These are phyloP conservation scores for Amiota minor DNA, from an alignment of 2,888 invertebrate species.

Conservation along the genomic window DNA sequence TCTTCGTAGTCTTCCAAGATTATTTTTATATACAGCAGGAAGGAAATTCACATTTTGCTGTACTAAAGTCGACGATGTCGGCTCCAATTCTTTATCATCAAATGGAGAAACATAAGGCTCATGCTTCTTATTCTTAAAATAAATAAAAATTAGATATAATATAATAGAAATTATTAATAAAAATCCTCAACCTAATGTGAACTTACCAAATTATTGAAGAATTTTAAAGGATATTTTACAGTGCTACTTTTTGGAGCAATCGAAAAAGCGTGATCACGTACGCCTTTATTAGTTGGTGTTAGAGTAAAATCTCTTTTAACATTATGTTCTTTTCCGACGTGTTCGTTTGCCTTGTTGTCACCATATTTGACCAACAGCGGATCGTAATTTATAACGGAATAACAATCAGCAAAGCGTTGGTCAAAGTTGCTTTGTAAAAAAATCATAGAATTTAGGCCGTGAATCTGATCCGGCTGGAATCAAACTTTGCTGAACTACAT, in stretches of 20 bases:
- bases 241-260: neutral
- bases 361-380: no score
- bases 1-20: neutral
- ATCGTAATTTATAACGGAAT: no score
- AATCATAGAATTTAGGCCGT: neutral
- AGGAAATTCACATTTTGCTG: neutral
- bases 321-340: neutral
- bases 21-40: neutral
- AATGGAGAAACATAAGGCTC: slow-evolving; percentile 20
- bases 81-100: neutral
- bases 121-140: neutral
- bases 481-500: no score
- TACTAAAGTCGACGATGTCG: neutral
- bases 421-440: neutral
- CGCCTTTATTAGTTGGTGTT: no score
- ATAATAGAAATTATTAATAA: neutral
- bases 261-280: no score
- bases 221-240: neutral
- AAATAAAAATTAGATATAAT: neutral
- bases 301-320: neutral
- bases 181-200: neutral
- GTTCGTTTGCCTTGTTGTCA: no score
- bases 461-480: neutral
- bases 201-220: neutral
- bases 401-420: no score